Base-by-base conservation (phyloP, 2,888 invertebrate genomes). In the Tuberolachnus salignus region DNA sequence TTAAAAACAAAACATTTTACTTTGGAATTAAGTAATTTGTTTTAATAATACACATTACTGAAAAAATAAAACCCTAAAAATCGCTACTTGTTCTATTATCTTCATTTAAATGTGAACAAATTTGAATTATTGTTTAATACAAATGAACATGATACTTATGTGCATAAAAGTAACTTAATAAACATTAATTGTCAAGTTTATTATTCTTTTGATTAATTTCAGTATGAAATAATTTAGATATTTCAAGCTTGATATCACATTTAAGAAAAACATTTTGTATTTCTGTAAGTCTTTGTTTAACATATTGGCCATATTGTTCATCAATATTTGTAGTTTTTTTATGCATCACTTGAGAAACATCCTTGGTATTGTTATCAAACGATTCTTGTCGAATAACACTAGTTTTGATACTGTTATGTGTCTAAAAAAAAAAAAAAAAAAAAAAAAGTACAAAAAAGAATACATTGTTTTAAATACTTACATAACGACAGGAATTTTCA, bases 251-350 rank as follows among this genome's bases (percentile, higher is more conserved):
- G 13, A 69, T 69, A 26, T 14, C 1, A 53, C 3, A 19, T 34
- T 69, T 53, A 19, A 42, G 2, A 42, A 19, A n/a, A 14, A 4
- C 11, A 26, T 61, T 10, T 1, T 53, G 42, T 49, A 49, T 66
- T 51, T 49, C 21, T 42, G n/a, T 59, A 3, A 67, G 16, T 26
- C 55, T 42, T 19, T 26, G n/a, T 49, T 1, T 46, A 44, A 72
- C 71, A 80, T 63, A 55, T 1, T n/a, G 34, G 3, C 69, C 69
- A 42, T 53, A 69, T 19, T 2, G 13, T 53, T 69, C 53, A 53
- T 53, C 34, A 19, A 0, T 1, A 1, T 67, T 49, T n/a, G n/a
- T 67, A 51, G 67, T 2, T 0, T 67, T n/a, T 51, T 6, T 4
- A n/a, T 67, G 49, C n/a, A 34, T 34, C 34, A 3, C 34, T 6